Base-by-base conservation (phyloP, 2,888 invertebrate species). In the Drosophila lutescens region DNA sequence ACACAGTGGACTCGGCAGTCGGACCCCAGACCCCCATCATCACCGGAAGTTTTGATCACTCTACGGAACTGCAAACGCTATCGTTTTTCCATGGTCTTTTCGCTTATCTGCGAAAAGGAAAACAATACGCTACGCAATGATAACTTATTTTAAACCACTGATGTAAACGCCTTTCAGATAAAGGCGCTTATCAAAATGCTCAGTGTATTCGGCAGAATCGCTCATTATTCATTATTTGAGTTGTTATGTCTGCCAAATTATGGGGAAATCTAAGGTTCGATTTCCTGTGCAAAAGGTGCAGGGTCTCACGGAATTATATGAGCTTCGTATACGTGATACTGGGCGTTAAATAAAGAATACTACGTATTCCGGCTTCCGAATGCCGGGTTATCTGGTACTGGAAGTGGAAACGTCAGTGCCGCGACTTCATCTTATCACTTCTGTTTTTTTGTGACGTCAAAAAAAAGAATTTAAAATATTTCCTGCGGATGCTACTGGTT, bases 11-110 rank as follows among this genome's bases (percentile, higher is more conserved):
- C 63, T 62, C 34, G 47, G 10, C 23, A 15, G 78, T 68, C 61
- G 54, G 68, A 41, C 59, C 46, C 47, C 51, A 62, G 55, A 65
- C 34, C 47, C 46, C 58, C 68, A 78, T 86, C 84, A 80, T 76
- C 84, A 78, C 62, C 83, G 83, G 83, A 83, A 83, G 88, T 82
- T 53, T 44, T 38, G 74, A 74, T 72, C 72, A 50, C 30, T 44
- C 49, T 43, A 34, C 73, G 68, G 75, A 74, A 74, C 73, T 66
- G 57, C 43, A 50, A 41, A 49, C 23, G 63, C 75, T 82, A 82
- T 87, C 86, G 43, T 41, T 20, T 43, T 43, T 20, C 43, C 38
- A n/a, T 13, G 7, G 38, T 5, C 20, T 43, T 34, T 34, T 34
- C 34, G 34, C 12, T 72, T 67, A 74, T 74, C 59, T 15, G 10